Evolutionary conservation across 2,113 vertebrate genomes (phyloP).

Genomic region (Grallaria varia): DNA sequence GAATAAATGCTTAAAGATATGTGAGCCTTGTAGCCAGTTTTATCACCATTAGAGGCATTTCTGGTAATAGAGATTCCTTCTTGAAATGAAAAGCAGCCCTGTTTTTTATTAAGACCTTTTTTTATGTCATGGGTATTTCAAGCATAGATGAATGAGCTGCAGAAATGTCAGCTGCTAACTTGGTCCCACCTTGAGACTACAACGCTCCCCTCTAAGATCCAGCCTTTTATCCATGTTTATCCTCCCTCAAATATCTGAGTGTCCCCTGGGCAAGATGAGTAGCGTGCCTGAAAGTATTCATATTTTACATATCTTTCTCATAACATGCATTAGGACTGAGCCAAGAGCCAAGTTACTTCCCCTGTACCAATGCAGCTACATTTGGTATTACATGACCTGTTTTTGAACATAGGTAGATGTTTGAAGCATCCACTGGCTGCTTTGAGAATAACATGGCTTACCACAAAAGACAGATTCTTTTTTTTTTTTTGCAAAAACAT

Average conservation of each 20-base stretch:
- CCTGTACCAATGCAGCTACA: background rate
- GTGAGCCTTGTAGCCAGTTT: conserved; percentile 2
- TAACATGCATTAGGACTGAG: background rate
- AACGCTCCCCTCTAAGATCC: background rate
- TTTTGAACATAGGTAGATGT: background rate
- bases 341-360: background rate
- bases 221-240: background rate
- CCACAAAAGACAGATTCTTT: background rate
- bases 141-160: background rate
- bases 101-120: background rate
- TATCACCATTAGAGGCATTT: background rate
- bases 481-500: too few relatives aligned
- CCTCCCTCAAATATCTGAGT: background rate
- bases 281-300: background rate
- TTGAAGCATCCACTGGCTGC: background rate
- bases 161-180: background rate
- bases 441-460: background rate
- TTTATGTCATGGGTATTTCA: background rate
- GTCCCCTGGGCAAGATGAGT: background rate
- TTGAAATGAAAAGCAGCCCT: conserved; percentile 10
- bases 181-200: background rate
- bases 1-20: conserved; percentile 31
- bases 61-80: conserved; percentile 1
- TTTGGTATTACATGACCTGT: background rate
- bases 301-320: background rate